Conservation (phyloP, 2,797 vertebrate genomes). For the Geotrypetes seraphini region DNA sequence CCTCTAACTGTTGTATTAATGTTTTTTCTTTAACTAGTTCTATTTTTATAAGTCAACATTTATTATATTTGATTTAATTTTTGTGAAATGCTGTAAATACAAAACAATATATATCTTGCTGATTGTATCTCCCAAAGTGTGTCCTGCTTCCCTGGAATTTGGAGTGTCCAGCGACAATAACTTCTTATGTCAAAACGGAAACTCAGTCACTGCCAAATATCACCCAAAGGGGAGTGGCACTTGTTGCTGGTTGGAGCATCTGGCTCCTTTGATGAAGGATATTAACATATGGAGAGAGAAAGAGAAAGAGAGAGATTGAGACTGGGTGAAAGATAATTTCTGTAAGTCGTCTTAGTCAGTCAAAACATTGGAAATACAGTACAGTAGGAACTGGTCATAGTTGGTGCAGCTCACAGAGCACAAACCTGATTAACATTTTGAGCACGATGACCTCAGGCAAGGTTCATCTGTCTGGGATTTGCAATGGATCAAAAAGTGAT, state of each 20-base stretch:
- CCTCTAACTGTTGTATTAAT: too few species aligned
- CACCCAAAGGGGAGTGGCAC: slow-evolving; percentile 14
- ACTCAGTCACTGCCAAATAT: too few species aligned
- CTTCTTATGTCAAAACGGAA: too few species aligned
- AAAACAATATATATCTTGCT: too few species aligned
- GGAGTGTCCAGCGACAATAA: too few species aligned
- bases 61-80: too few species aligned
- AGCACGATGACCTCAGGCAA: slow-evolving; percentile 78
- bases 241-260: slow-evolving; percentile 17
- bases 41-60: too few species aligned
- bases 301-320: not conserved
- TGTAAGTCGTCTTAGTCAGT: too few species aligned
- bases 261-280: slow-evolving; percentile 17
- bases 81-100: too few species aligned
- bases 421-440: not conserved
- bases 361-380: not conserved
- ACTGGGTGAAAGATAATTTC: not conserved
- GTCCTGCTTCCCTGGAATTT: too few species aligned
- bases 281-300: slow-evolving; percentile 18
- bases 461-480: slow-evolving; percentile 55
- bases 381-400: not conserved
- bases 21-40: too few species aligned
- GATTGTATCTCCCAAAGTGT: too few species aligned
- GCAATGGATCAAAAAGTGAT: slow-evolving; percentile 66
- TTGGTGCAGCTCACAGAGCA: not conserved